A percentile compares a stretch with the other conserved stretches of the same genome.
Conservation (phyloP, 2,113 vertebrate species). For the Aix galericulata region DNA sequence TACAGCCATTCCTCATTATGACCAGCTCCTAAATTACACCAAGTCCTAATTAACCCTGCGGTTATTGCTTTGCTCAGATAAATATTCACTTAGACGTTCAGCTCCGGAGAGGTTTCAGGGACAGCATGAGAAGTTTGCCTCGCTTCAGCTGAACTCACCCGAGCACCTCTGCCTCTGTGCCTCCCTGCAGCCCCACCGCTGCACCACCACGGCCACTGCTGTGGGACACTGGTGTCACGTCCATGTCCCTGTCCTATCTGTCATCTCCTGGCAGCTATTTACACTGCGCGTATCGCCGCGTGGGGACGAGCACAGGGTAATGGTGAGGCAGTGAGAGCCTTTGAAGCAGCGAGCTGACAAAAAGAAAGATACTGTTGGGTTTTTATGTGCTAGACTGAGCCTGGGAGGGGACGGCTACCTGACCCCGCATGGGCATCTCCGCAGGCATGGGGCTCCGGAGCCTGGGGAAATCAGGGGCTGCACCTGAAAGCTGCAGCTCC, state of each 20-base stretch:
- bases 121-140: background rate
- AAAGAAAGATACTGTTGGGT: slow-evolving; percentile 23
- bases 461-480: background rate
- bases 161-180: background rate
- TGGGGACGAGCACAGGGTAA: slow-evolving; percentile 20
- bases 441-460: background rate
- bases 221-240: slow-evolving; percentile 44
- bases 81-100: background rate
- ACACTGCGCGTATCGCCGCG: slow-evolving; percentile 40
- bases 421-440: background rate
- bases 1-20: background rate
- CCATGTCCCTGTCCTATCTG: slow-evolving; percentile 66
- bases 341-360: slow-evolving; percentile 13
- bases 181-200: background rate
- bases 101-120: background rate
- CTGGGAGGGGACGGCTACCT: slow-evolving; percentile 48
- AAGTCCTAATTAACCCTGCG: background rate
- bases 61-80: background rate
- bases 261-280: slow-evolving; percentile 68
- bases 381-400: slow-evolving; percentile 57
- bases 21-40: background rate
- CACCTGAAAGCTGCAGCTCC: background rate
- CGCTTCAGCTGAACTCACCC: background rate
- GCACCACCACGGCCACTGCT: background rate
- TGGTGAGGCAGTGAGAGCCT: slow-evolving; percentile 14